These are phyloP conservation scores for Pilophorus perplexus DNA, from an alignment of 2,888 invertebrate species.

Conservation along the genomic window DNA sequence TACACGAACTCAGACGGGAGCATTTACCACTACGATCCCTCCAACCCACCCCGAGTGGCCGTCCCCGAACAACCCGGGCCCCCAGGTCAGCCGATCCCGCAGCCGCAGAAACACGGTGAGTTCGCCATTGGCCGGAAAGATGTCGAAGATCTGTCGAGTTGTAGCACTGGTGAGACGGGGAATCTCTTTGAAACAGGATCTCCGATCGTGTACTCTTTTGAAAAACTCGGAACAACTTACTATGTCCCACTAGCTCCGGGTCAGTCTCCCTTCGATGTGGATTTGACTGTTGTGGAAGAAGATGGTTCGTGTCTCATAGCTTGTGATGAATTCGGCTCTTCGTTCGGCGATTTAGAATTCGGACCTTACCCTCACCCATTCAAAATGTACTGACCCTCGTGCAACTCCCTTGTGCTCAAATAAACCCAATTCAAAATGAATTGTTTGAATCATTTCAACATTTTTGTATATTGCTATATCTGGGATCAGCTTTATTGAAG, in stretches of 20 bases:
- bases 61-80: constrained; percentile 16
- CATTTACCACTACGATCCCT: constrained; percentile 73
- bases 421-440: too few relatives aligned
- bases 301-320: too few relatives aligned
- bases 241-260: constrained; percentile 9
- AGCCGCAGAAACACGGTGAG: constrained; percentile 43
- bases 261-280: not conserved
- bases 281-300: too few relatives aligned
- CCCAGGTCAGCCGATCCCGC: constrained; percentile 28
- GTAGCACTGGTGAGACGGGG: too few relatives aligned
- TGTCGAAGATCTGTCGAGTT: not conserved
- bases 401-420: too few relatives aligned
- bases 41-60: constrained; percentile 59
- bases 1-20: constrained; percentile 73
- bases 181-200: not conserved
- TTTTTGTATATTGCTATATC: too few relatives aligned
- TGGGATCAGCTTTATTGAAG: too few relatives aligned
- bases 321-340: too few relatives aligned
- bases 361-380: too few relatives aligned
- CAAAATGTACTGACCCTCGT: too few relatives aligned
- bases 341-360: too few relatives aligned
- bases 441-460: too few relatives aligned
- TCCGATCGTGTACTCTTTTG: constrained; percentile 31
- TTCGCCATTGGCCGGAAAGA: not conserved
- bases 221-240: constrained; percentile 40